phyloP scores from a whole-genome alignment of 2,113 vertebrate genomes.

The Taxidea taxus region DNA sequence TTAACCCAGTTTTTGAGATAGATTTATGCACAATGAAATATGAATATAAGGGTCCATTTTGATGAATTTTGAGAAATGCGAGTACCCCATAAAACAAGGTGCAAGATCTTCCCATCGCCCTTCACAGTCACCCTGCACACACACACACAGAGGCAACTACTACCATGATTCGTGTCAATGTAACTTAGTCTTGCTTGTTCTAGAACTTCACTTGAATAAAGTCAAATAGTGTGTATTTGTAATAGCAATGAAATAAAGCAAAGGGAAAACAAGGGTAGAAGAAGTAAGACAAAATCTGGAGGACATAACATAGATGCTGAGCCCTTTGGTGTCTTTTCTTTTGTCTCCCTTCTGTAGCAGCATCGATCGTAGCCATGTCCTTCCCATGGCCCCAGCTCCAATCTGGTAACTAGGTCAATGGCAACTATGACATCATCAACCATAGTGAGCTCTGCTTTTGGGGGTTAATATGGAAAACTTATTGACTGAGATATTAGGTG shows the following conservation, averaged over 20 bases:
- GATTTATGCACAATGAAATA: neutral
- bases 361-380: too few relatives aligned
- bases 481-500: neutral
- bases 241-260: neutral
- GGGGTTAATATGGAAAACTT: neutral
- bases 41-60: neutral
- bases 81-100: neutral
- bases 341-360: neutral
- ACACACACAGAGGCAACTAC: too few relatives aligned
- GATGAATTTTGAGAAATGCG: neutral
- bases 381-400: neutral
- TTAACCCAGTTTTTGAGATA: neutral
- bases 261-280: neutral
- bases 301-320: neutral
- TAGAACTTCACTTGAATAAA: neutral
- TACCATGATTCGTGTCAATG: neutral
- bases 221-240: neutral
- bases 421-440: neutral
- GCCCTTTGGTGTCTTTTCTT: neutral
- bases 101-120: neutral
- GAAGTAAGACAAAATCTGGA: neutral
- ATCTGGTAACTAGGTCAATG: neutral
- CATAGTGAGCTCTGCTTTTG: neutral
- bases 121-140: neutral
- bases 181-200: neutral